A percentile compares a stretch with the other conserved stretches of the same genome.
These are phyloP conservation scores for Cephalopachus bancanus DNA, from an alignment of 2,797 vertebrate species.

Conservation along the genomic window DNA sequence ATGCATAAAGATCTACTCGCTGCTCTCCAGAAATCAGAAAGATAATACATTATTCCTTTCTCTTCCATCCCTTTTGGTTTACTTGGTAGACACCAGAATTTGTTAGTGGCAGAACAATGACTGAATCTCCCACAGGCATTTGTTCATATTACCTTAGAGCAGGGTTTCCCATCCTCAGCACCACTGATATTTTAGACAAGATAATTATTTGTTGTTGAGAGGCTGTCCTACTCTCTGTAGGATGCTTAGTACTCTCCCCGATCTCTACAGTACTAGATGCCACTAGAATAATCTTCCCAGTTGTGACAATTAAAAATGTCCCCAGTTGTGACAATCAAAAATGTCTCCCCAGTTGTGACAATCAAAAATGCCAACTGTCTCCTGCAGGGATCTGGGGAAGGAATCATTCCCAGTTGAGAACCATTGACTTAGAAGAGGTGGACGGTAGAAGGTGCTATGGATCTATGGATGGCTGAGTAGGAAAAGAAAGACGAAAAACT, in stretches of 20 bases:
- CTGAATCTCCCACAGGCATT: neutral
- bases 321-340: neutral
- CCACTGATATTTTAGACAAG: neutral
- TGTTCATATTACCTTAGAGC: neutral
- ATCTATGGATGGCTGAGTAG: neutral
- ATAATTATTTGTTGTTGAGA: neutral
- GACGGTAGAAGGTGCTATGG: neutral
- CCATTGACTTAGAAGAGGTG: neutral
- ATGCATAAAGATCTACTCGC: neutral
- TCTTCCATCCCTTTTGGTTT: neutral
- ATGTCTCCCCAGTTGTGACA: neutral
- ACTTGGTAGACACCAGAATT: neutral
- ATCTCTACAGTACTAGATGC: neutral
- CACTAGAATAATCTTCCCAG: neutral
- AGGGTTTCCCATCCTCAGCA: neutral
- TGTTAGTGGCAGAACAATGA: neutral
- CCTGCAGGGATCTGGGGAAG: neutral
- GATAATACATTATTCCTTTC: neutral
- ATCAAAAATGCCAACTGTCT: neutral
- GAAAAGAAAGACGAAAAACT: constrained; percentile 8
- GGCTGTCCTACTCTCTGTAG: neutral
- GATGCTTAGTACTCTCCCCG: neutral
- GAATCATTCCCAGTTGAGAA: neutral
- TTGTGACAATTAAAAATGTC: no score
- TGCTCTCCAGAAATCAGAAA: neutral